phyloP scores from a whole-genome alignment of 1,140 invertebrate genomes.

The Zaprionus camerounensis region DNA sequence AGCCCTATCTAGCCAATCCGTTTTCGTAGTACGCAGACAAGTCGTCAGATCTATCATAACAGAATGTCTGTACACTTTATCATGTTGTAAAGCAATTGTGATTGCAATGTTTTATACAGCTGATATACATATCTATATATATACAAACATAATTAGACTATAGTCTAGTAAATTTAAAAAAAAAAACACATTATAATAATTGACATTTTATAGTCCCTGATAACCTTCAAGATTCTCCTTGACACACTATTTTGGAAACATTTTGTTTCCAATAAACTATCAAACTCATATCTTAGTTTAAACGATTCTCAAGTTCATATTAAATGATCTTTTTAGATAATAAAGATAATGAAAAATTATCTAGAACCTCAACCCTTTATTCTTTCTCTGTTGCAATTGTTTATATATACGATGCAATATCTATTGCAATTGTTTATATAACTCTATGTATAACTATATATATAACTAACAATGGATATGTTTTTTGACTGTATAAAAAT shows the following conservation, averaged over 20 bases:
- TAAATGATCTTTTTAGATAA: not conserved
- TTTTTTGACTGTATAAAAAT: no score
- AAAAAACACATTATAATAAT: not conserved
- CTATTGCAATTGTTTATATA: no score
- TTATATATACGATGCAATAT: no score
- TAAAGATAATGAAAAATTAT: not conserved
- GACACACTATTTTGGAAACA: not conserved
- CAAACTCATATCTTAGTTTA: not conserved
- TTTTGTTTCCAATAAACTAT: not conserved
- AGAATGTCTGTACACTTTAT: not conserved
- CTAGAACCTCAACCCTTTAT: not conserved
- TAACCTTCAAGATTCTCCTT: not conserved
- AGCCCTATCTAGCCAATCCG: not conserved
- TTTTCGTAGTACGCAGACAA: not conserved
- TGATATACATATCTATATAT: not conserved
- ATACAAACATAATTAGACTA: not conserved
- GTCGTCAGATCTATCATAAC: conserved; percentile 1
- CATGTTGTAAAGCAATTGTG: not conserved
- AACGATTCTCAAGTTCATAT: not conserved
- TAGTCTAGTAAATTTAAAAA: not conserved
- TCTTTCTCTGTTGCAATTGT: no score
- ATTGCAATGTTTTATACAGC: not conserved
- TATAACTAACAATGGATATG: no score
- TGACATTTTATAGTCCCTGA: not conserved
- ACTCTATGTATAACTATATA: no score